Conservation (phyloP, 2,888 invertebrate genomes). For the Amphipoea lucens region DNA sequence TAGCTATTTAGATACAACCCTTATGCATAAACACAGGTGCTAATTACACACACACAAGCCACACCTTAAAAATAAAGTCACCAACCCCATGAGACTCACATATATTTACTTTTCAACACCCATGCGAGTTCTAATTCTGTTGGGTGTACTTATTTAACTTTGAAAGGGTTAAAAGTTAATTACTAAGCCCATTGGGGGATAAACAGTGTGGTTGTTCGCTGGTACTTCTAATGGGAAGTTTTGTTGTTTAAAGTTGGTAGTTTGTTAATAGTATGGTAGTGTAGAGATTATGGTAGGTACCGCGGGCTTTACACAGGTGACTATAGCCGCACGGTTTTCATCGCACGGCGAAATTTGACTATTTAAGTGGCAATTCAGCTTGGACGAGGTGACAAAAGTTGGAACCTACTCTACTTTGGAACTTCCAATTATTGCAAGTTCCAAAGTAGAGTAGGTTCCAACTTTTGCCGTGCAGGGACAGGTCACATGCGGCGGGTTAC, state of each 20-base stretch:
- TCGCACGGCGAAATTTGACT: too few relatives aligned
- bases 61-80: conserved; percentile 2
- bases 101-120: conserved; percentile 32
- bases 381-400: too few relatives aligned
- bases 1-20: background rate
- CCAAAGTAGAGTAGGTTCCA: too few relatives aligned
- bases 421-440: too few relatives aligned
- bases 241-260: conserved; percentile 8
- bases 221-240: conserved; percentile 12
- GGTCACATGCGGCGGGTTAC: too few relatives aligned
- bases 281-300: background rate
- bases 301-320: background rate
- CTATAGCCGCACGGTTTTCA: background rate
- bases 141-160: conserved; percentile 35
- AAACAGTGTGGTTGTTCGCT: conserved; percentile 3
- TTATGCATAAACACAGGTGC: background rate
- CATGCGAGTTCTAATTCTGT: conserved; percentile 33
- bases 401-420: too few relatives aligned
- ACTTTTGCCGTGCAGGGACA: too few relatives aligned
- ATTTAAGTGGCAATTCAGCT: too few relatives aligned
- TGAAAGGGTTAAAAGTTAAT: conserved; percentile 40
- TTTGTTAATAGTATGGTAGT: conserved; percentile 4
- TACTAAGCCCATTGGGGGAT: conserved; percentile 17
- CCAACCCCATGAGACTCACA: background rate
- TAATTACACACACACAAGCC: background rate